Evolutionary conservation across 2,888 invertebrate genomes (phyloP).

Genomic region (Thumatha senex): DNA sequence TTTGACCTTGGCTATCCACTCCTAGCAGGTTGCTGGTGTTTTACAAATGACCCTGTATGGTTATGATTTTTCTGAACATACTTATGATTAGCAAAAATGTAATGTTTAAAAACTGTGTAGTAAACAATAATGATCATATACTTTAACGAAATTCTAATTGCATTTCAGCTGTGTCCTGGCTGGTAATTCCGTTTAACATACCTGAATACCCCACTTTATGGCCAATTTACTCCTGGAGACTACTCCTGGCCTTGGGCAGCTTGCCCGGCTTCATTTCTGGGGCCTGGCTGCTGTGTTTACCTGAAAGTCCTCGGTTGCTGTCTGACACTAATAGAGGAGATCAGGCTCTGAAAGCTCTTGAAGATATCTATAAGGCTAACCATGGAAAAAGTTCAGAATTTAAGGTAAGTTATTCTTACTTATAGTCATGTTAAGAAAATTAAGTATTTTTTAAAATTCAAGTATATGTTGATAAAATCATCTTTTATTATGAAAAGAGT

Average conservation of each 20-base stretch:
- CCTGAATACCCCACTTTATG: constrained; percentile 55
- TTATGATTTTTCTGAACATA: too few relatives aligned
- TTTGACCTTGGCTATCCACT: too few relatives aligned
- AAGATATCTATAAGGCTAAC: constrained; percentile 81
- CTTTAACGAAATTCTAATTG: neutral
- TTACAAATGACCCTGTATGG: too few relatives aligned
- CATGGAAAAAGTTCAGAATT: constrained; percentile 73
- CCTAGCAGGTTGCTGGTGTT: too few relatives aligned
- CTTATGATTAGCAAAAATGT: too few relatives aligned
- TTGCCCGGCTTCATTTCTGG: constrained; percentile 86
- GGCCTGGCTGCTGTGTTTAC: constrained; percentile 81
- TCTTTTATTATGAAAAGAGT: too few relatives aligned
- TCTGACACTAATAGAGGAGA: constrained; percentile 83
- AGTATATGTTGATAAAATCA: too few relatives aligned
- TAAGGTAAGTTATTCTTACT: constrained; percentile 62
- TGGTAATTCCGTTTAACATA: constrained; percentile 83
- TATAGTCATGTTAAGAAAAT: too few relatives aligned
- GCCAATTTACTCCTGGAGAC: constrained; percentile 87
- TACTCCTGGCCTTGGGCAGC: constrained; percentile 86
- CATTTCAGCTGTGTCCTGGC: constrained; percentile 85
- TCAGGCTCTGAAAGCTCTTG: constrained; percentile 84
- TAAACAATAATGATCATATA: too few relatives aligned
- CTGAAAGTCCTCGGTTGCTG: constrained; percentile 88
- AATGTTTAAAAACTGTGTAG: too few relatives aligned
- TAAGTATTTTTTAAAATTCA: too few relatives aligned